Percentiles rank a stretch among this genome's conserved stretches.
Evolutionary conservation across 2,888 invertebrate genomes (phyloP).

Genomic region (Graphium colonna): DNA sequence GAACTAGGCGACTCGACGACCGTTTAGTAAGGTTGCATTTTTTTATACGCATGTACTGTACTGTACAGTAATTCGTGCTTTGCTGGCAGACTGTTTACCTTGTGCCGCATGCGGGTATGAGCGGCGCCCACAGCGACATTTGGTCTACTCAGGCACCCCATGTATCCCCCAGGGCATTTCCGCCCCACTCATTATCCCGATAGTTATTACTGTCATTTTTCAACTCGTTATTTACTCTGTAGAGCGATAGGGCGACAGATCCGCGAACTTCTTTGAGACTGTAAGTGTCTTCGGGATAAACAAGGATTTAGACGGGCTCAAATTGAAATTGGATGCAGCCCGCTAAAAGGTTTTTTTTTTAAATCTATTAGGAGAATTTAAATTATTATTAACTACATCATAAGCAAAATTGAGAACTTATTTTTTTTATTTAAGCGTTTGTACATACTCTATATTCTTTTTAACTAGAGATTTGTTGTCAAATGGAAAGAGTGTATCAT

Average conservation of each 20-base stretch:
- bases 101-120: slow-evolving; percentile 38
- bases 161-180: slow-evolving; percentile 74
- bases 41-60: neutral
- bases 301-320: slow-evolving; percentile 58
- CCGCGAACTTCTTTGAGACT: slow-evolving; percentile 65
- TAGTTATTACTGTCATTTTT: slow-evolving; percentile 80
- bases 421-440: too few species aligned
- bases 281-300: slow-evolving; percentile 51
- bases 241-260: slow-evolving; percentile 76
- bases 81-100: slow-evolving; percentile 45
- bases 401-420: too few species aligned
- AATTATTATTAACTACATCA: too few species aligned
- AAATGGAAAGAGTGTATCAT: too few species aligned
- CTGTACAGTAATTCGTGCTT: slow-evolving; percentile 3
- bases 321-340: slow-evolving; percentile 70
- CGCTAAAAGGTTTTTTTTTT: too few species aligned
- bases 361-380: too few species aligned
- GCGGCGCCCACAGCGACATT: slow-evolving; percentile 58
- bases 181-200: slow-evolving; percentile 76
- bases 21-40: neutral
- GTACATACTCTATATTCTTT: too few species aligned
- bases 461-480: too few species aligned
- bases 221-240: slow-evolving; percentile 80
- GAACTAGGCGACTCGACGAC: neutral
- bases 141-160: slow-evolving; percentile 61